Evolutionary conservation across 2,888 invertebrate genomes (phyloP).

Genomic region (Loripinus fragilis): DNA sequence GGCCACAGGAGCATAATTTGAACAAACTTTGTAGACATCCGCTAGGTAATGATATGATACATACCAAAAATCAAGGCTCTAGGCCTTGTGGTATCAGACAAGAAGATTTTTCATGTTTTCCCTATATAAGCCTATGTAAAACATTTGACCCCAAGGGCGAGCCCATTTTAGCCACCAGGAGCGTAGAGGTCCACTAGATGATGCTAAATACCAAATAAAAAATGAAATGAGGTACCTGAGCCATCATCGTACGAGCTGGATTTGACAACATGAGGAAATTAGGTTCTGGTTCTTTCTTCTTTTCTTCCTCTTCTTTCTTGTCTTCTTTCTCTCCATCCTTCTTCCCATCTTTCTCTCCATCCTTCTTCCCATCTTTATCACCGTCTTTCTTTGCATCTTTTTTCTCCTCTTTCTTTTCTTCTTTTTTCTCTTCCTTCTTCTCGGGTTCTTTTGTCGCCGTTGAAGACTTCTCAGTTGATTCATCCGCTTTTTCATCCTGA

Average conservation of each 20-base stretch:
- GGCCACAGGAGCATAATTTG: too few relatives aligned
- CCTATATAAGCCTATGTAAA: too few relatives aligned
- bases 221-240: slow-evolving; percentile 87
- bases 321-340: slow-evolving; percentile 90
- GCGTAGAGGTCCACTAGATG: too few relatives aligned
- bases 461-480: slow-evolving; percentile 46
- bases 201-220: too few relatives aligned
- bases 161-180: too few relatives aligned
- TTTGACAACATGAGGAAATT: slow-evolving; percentile 95
- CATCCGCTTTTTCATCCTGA: slow-evolving; percentile 71
- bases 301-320: slow-evolving; percentile 84
- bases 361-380: slow-evolving; percentile 88
- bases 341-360: slow-evolving; percentile 85
- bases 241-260: slow-evolving; percentile 97
- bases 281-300: slow-evolving; percentile 88
- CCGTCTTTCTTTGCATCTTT: slow-evolving; percentile 86
- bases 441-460: slow-evolving; percentile 31
- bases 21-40: too few relatives aligned
- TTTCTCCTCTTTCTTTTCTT: slow-evolving; percentile 88
- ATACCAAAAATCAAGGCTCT: too few relatives aligned
- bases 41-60: too few relatives aligned
- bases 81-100: too few relatives aligned
- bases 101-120: too few relatives aligned
- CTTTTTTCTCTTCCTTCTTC: slow-evolving; percentile 84
- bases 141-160: too few relatives aligned